These are phyloP conservation scores for Sarcophaga subvicina DNA, from an alignment of 2,888 invertebrate species.

Conservation along the genomic window DNA sequence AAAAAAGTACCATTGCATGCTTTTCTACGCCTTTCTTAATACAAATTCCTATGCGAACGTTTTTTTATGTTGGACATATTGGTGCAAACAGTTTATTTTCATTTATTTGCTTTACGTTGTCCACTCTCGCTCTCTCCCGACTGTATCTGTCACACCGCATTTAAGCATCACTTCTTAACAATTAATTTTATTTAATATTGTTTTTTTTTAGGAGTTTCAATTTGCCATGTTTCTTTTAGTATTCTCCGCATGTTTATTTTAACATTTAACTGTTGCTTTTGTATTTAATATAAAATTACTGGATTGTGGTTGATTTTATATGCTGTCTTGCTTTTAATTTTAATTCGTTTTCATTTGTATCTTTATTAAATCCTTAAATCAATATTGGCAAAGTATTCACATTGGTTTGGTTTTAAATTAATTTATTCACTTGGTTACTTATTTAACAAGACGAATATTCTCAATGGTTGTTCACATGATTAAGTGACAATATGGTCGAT, in stretches of 20 bases:
- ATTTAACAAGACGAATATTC: background rate
- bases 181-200: slow-evolving; percentile 3
- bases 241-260: slow-evolving; percentile 38
- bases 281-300: slow-evolving; percentile 34
- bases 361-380: slow-evolving; percentile 7
- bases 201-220: background rate
- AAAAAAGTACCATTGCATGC: no score
- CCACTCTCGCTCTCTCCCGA: background rate
- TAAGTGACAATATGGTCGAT: background rate
- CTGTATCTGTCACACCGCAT: background rate
- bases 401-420: slow-evolving; percentile 13
- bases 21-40: no score
- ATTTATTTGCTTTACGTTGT: slow-evolving; percentile 48
- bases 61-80: no score
- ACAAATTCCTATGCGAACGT: no score
- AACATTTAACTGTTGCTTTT: slow-evolving; percentile 54
- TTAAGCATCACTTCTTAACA: background rate
- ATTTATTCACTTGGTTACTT: slow-evolving; percentile 20
- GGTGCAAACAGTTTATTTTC: background rate
- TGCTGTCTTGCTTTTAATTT: background rate
- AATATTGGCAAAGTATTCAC: slow-evolving; percentile 50
- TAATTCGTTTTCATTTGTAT: background rate
- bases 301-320: slow-evolving; percentile 36
- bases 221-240: background rate
- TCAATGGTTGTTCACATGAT: background rate